phyloP scores from a whole-genome alignment of 2,888 invertebrate genomes.

The Xestia sexstrigata region DNA sequence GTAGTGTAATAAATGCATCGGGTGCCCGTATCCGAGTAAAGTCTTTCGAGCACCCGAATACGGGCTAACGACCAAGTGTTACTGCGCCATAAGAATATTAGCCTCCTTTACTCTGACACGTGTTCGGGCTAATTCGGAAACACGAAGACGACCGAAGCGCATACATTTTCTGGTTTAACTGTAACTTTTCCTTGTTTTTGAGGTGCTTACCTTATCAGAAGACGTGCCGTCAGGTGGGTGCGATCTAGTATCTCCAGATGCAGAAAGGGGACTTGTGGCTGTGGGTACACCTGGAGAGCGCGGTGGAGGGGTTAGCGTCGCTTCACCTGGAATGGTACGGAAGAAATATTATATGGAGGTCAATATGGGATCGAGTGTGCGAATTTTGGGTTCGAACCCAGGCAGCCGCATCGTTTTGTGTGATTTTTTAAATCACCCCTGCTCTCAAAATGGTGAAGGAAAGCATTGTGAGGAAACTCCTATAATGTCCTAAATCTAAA shows the following conservation, averaged over 20 bases:
- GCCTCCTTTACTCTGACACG: not conserved
- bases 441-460: no score
- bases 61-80: no score
- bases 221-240: slow-evolving; percentile 88
- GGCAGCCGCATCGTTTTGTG: no score
- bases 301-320: slow-evolving; percentile 84
- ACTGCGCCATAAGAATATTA: not conserved
- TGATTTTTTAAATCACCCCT: no score
- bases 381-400: no score
- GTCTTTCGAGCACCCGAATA: no score
- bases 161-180: not conserved
- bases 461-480: no score
- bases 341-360: not conserved
- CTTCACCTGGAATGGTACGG: slow-evolving; percentile 73
- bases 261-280: slow-evolving; percentile 77
- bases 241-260: slow-evolving; percentile 80
- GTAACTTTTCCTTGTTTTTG: not conserved
- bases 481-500: no score
- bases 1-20: no score
- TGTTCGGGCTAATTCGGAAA: not conserved
- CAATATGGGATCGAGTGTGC: not conserved
- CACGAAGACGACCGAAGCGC: not conserved
- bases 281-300: slow-evolving; percentile 79
- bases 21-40: no score
- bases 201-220: slow-evolving; percentile 81